Evolutionary conservation across 2,113 vertebrate species (phyloP).

Genomic region (Silurus asotus): DNA sequence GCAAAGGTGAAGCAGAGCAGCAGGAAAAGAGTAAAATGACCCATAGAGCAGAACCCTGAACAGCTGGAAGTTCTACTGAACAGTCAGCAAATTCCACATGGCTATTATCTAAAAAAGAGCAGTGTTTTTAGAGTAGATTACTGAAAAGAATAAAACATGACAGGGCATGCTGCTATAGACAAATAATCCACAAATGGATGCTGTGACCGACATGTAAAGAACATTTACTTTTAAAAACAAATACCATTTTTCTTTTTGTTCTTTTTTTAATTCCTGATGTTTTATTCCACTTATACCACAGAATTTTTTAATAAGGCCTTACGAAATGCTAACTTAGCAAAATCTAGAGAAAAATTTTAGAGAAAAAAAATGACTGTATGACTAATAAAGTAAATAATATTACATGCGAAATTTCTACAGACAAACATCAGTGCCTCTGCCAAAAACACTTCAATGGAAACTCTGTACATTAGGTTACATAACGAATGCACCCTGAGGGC

Average conservation of each 20-base stretch:
- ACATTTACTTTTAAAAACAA: not conserved
- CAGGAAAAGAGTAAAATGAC: constrained; percentile 7
- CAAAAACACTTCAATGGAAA: not conserved
- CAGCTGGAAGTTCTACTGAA: constrained; percentile 51
- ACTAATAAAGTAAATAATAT: not conserved
- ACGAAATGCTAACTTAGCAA: not conserved
- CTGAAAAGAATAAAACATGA: not conserved
- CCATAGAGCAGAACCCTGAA: not conserved
- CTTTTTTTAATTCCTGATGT: too few relatives aligned
- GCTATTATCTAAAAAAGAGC: not conserved
- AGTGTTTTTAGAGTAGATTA: not conserved
- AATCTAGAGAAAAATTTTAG: too few relatives aligned
- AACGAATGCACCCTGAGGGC: constrained; percentile 31
- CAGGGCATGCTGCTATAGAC: not conserved
- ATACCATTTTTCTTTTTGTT: not conserved
- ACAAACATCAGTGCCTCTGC: not conserved
- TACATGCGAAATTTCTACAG: not conserved
- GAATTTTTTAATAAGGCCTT: not conserved
- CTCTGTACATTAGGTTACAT: constrained; percentile 17
- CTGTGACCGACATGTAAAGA: not conserved
- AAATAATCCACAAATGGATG: not conserved
- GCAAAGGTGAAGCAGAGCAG: constrained; percentile 38
- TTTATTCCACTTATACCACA: not conserved
- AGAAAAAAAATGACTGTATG: not conserved
- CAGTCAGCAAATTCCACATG: constrained; percentile 34